Percentiles rank a stretch among this genome's conserved stretches.
Conservation (phyloP, 1,140 invertebrate genomes). For the Choristoneura fumiferana region DNA sequence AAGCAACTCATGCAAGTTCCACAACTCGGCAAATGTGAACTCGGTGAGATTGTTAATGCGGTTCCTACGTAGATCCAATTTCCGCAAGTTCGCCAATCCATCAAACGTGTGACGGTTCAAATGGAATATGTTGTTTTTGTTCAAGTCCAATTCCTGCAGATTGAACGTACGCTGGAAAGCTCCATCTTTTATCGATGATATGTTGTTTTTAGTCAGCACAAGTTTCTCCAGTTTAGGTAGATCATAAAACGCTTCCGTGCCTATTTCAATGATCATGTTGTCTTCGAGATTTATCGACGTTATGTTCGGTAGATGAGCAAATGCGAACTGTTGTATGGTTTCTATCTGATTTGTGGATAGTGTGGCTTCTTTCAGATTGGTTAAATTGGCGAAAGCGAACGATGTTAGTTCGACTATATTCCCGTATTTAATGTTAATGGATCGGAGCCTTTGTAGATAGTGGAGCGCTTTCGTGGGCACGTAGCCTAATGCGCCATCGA, state of each 20-base stretch:
- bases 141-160: slow-evolving; percentile 84
- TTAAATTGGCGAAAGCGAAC: slow-evolving; percentile 85
- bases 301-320: slow-evolving; percentile 83
- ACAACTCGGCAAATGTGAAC: slow-evolving; percentile 86
- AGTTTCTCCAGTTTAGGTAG: slow-evolving; percentile 84
- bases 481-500: slow-evolving; percentile 82
- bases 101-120: slow-evolving; percentile 85
- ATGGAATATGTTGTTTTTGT: slow-evolving; percentile 84
- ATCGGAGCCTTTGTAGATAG: slow-evolving; percentile 82
- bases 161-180: slow-evolving; percentile 83
- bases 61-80: slow-evolving; percentile 85
- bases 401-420: slow-evolving; percentile 83
- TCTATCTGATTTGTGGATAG: slow-evolving; percentile 84
- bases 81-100: slow-evolving; percentile 82
- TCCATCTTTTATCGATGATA: slow-evolving; percentile 84
- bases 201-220: slow-evolving; percentile 84
- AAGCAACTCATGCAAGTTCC: slow-evolving; percentile 83
- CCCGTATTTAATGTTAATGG: slow-evolving; percentile 84
- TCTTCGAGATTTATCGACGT: slow-evolving; percentile 83
- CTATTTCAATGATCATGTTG: slow-evolving; percentile 85
- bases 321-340: slow-evolving; percentile 81
- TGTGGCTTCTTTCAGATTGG: slow-evolving; percentile 82
- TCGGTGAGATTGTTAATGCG: slow-evolving; percentile 85
- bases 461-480: slow-evolving; percentile 84
- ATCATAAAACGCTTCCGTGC: slow-evolving; percentile 84